A percentile compares a stretch with the other conserved stretches of the same genome.
Conservation (phyloP, 2,113 vertebrate species). For the Meriones unguiculatus region DNA sequence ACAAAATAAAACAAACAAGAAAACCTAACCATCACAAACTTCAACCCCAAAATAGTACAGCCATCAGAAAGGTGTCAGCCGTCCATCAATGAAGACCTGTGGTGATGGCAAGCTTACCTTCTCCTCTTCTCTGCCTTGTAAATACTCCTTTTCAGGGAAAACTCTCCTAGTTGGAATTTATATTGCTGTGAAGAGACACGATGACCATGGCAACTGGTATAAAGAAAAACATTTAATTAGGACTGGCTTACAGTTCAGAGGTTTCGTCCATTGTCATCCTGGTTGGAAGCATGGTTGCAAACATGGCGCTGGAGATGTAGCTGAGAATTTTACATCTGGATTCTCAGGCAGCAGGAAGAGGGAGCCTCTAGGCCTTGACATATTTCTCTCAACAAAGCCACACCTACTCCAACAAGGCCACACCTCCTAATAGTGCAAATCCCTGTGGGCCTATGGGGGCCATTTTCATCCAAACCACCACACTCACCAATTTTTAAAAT, state of each 20-base stretch:
- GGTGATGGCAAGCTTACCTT: background rate
- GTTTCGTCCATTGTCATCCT: background rate
- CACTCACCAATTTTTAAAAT: background rate
- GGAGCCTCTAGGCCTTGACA: background rate
- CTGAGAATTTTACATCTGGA: background rate
- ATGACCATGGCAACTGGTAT: background rate
- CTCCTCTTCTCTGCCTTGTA: background rate
- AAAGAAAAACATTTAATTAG: background rate
- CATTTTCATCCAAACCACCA: background rate
- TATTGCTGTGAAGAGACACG: background rate
- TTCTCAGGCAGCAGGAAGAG: background rate
- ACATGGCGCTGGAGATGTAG: background rate
- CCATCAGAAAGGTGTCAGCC: background rate
- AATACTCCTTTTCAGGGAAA: background rate
- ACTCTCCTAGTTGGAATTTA: background rate
- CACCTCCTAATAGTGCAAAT: background rate
- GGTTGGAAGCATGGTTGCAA: background rate
- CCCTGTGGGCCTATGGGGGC: background rate
- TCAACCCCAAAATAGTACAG: background rate
- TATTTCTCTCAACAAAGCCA: background rate
- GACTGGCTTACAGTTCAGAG: background rate
- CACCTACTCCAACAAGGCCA: background rate
- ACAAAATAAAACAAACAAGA: too few relatives aligned
- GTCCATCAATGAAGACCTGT: background rate
- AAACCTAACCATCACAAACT: background rate